Conservation (phyloP, 1,140 invertebrate species). For the Camponotus pennsylvanicus region DNA sequence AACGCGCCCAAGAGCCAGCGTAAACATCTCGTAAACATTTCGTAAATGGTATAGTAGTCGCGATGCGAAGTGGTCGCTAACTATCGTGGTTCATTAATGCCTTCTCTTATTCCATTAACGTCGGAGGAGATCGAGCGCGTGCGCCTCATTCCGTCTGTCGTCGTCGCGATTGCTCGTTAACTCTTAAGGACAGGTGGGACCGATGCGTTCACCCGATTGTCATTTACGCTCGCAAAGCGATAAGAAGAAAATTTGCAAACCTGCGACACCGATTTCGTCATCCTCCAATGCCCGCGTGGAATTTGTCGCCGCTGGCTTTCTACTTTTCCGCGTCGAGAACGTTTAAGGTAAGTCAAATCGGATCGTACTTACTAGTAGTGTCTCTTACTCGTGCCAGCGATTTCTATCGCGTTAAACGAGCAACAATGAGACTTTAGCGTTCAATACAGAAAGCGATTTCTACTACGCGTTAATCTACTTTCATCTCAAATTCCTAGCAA, state of each 20-base stretch:
- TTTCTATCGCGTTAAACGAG: slow-evolving; percentile 27
- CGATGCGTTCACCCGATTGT: slow-evolving; percentile 30
- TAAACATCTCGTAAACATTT: background rate
- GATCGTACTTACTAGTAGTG: slow-evolving; percentile 42
- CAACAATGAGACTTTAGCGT: background rate
- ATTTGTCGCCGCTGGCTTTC: slow-evolving; percentile 61
- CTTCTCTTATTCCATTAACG: slow-evolving; percentile 45
- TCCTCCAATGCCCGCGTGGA: slow-evolving; percentile 47
- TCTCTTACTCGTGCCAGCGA: slow-evolving; percentile 4
- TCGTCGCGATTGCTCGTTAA: slow-evolving; percentile 55
- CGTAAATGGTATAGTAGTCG: background rate
- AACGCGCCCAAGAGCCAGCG: background rate
- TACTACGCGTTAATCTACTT: background rate
- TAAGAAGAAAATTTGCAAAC: slow-evolving; percentile 61
- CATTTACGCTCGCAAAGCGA: slow-evolving; percentile 40
- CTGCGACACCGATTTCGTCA: slow-evolving; percentile 53
- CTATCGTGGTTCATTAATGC: slow-evolving; percentile 45
- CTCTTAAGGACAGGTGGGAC: slow-evolving; percentile 57
- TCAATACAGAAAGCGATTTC: slow-evolving; percentile 1
- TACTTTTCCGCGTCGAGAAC: slow-evolving; percentile 43
- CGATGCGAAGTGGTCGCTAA: slow-evolving; percentile 14
- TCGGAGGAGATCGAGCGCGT: slow-evolving; percentile 7
- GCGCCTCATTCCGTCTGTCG: slow-evolving; percentile 35
- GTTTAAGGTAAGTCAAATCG: slow-evolving; percentile 50
- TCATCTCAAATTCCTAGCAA: background rate